phyloP scores from a whole-genome alignment of 2,113 vertebrate species.

The Miniopterus natalensis region DNA sequence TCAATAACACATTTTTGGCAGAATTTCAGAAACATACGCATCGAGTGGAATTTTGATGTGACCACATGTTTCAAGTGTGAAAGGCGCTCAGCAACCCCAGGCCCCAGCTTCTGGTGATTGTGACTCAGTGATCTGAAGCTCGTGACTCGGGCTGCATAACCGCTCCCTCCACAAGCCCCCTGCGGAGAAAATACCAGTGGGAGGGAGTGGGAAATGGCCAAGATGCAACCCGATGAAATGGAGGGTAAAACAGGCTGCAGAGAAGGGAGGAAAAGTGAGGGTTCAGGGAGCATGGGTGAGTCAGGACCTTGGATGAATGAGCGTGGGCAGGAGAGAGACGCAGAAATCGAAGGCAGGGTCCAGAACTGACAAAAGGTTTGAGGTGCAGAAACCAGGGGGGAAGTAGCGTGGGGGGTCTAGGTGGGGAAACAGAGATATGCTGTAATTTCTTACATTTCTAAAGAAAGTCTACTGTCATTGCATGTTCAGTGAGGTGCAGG shows the following conservation, averaged over 20 bases:
- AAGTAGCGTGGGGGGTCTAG: background rate
- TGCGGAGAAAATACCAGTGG: fast-evolving
- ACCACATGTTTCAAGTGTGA: background rate
- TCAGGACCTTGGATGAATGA: background rate
- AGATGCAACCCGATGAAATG: fast-evolving
- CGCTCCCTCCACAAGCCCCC: background rate
- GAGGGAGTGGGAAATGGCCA: background rate
- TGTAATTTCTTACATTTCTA: background rate
- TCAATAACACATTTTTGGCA: background rate
- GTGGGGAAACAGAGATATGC: background rate
- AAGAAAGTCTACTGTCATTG: background rate
- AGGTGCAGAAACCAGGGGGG: background rate
- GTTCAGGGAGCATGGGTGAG: background rate
- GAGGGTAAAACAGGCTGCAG: background rate
- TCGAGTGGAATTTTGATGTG: background rate
- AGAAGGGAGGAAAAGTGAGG: background rate
- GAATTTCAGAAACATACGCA: constrained; percentile 11
- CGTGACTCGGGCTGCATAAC: too few species aligned
- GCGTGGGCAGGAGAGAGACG: background rate
- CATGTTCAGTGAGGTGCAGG: fast-evolving
- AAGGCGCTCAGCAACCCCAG: background rate
- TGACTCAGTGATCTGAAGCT: background rate
- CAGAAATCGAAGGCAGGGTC: background rate
- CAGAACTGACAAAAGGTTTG: background rate
- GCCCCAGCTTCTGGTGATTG: background rate